Evolutionary conservation across 2,797 vertebrate genomes (phyloP), one percentile per base, ranked within the genome.

Genomic region (Channallabes apus): DNA sequence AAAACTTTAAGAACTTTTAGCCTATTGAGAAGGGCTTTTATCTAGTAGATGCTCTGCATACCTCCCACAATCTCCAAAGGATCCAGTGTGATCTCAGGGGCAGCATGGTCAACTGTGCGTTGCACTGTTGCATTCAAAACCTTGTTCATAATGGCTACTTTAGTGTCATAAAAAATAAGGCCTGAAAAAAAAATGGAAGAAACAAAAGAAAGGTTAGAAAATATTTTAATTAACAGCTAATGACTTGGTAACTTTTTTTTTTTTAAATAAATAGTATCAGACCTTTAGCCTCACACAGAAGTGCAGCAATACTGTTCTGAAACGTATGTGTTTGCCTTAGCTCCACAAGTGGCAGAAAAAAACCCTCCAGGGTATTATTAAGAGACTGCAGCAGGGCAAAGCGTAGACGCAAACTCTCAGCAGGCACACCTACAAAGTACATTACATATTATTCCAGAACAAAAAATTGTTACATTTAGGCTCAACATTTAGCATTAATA

Each of bases 51-150:
- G 4, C 12, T 61, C 3, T 22, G 22, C 87, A 82, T 90, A 98
- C 98, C 98, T 97, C 98, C 98, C 0, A 99, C 98, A 0, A 98
- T 99, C 85, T 99, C 98, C 65, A 99, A 91, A 0, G 98, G 98
- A 89, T 99, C 98, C 91, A 99, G 93, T 11, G 97, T 99, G 91
- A 99, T 99, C 87, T 99, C 98, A 0, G 98, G 98, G 1, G 98
- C 98, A 0, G 98, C 98, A 0, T 99, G 98, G 90, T 99, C 98
- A 0, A 97, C 97, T 0, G 98, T 99, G 85, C 98, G 95, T 91
- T 99, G 98, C 38, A 98, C 98, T 0, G 97, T 99, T 84, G 97
- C 96, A 0, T 99, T 99, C 82, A 99, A 93, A 51, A 99, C 97
- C 84, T 97, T 93, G 92, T 99, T 99, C 98, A 99, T 98, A 61